These are phyloP conservation scores for Adelges cooleyi DNA, from an alignment of 1,140 invertebrate species.

Conservation along the genomic window DNA sequence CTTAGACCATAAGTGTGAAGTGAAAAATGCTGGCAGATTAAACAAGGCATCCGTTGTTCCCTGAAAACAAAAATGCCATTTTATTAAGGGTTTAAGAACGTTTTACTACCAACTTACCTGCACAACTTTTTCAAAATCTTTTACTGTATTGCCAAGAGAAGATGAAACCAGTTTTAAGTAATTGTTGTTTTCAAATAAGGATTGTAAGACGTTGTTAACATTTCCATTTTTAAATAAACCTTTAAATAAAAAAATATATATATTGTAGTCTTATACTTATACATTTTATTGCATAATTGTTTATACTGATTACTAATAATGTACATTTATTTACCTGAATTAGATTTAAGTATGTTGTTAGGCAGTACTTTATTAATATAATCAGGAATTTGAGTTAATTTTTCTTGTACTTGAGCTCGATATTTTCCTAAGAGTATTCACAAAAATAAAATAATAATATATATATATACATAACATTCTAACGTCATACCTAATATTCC, in stretches of 20 bases:
- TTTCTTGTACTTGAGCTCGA: slow-evolving; percentile 40
- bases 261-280: too few species aligned
- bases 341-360: slow-evolving; percentile 35
- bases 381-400: slow-evolving; percentile 41
- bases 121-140: slow-evolving; percentile 32
- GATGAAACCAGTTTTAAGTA: slow-evolving; percentile 33
- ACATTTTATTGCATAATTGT: too few species aligned
- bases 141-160: neutral
- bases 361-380: slow-evolving; percentile 46
- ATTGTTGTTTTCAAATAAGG: slow-evolving; percentile 32
- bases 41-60: slow-evolving; percentile 53
- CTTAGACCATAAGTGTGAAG: slow-evolving; percentile 50
- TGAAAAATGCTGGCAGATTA: slow-evolving; percentile 58
- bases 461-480: neutral
- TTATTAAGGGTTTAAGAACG: neutral
- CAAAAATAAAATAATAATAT: neutral
- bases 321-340: slow-evolving; percentile 31
- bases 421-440: slow-evolving; percentile 40
- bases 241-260: too few species aligned
- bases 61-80: slow-evolving; percentile 31
- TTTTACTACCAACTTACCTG: slow-evolving; percentile 30
- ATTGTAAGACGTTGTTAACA: slow-evolving; percentile 30
- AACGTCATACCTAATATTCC: slow-evolving; percentile 43
- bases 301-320: too few species aligned
- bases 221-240: slow-evolving; percentile 33